Conservation (phyloP, 2,888 invertebrate genomes). For the Papilio protenor region DNA sequence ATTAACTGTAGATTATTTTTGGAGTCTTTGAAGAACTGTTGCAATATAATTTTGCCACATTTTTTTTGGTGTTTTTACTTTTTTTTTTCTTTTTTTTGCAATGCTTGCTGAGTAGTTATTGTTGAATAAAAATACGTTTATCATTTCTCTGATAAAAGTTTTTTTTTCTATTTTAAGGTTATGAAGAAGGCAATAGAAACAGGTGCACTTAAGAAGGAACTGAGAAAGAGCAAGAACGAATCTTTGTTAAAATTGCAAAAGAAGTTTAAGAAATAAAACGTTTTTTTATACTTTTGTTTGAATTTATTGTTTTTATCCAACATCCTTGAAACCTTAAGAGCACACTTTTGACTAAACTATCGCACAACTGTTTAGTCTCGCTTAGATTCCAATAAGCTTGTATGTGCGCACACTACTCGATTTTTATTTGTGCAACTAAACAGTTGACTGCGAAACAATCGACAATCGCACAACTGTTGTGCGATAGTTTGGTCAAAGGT, state of each 20-base stretch:
- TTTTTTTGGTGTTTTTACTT: too few relatives aligned
- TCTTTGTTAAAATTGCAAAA: constrained; percentile 70
- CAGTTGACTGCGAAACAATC: too few relatives aligned
- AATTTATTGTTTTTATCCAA: constrained; percentile 5
- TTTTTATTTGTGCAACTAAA: too few relatives aligned
- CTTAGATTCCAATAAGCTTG: too few relatives aligned
- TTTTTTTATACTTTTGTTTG: constrained; percentile 17
- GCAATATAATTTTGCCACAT: too few relatives aligned
- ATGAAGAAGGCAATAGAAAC: constrained; percentile 77
- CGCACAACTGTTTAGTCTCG: too few relatives aligned
- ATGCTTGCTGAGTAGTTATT: neutral
- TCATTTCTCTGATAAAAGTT: neutral
- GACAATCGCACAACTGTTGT: too few relatives aligned
- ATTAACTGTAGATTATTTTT: too few relatives aligned
- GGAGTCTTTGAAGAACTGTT: too few relatives aligned
- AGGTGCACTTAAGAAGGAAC: constrained; percentile 74
- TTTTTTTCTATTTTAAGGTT: constrained; percentile 59
- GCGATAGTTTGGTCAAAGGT: too few relatives aligned
- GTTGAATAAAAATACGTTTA: neutral
- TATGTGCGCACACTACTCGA: too few relatives aligned
- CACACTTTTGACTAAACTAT: too few relatives aligned
- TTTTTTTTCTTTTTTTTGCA: neutral
- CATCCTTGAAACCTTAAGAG: neutral
- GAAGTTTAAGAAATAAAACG: constrained; percentile 56
- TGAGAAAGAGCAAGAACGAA: constrained; percentile 75